Base-by-base conservation (phyloP, 1,140 invertebrate genomes). In the Muscidifurax raptorellus region DNA sequence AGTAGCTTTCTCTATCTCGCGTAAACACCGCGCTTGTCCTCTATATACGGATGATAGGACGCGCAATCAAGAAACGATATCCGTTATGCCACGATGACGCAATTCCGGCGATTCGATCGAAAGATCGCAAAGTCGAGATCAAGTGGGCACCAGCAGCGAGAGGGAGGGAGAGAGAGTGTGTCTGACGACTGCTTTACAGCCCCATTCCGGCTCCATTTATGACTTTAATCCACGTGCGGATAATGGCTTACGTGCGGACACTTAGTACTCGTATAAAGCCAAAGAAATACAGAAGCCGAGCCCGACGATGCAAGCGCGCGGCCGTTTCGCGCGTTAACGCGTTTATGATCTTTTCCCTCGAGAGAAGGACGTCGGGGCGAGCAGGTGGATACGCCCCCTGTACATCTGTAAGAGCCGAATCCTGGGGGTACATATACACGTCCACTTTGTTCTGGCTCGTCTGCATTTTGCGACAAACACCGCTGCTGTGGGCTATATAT, bases 201-300 rank as follows among this genome's bases (percentile, higher is more conserved):
- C 5, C 64, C 78, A 67, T 47, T 47, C 79, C 28, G 44, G 40
- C 5, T 28, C 25, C 66, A 71, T 80, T 80, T 80, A 80, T 64
- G 66, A 52, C 32, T 80, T 80, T 80, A 80, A 80, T 80, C 40
- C 36, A 28, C 79, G 36, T n/a, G 66, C 79, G 66, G 10, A 30
- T 71, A 71, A 80, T 40, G 78, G 78, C 64, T 5, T 69, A 22
- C 64, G 59, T 66, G 66, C 36, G 40, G 36, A 71, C 67, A 80
- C 79, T 80, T 71, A 64, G 79, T 78, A 66, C 52, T 32, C 10
- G 76, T 78, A 66, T 32, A 30, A 66, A 30, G 76, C 22, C 40
- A 2, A 27, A 76, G 74, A 28, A 76, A 28, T 40, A 22, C 32
- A 9, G 32, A 15, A 25, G 22, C 12, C 0, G 5, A 15, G 3